Percentiles rank a stretch among this genome's conserved stretches.
Evolutionary conservation across 2,797 vertebrate genomes (phyloP).

Genomic region (Orestias chungarensis): DNA sequence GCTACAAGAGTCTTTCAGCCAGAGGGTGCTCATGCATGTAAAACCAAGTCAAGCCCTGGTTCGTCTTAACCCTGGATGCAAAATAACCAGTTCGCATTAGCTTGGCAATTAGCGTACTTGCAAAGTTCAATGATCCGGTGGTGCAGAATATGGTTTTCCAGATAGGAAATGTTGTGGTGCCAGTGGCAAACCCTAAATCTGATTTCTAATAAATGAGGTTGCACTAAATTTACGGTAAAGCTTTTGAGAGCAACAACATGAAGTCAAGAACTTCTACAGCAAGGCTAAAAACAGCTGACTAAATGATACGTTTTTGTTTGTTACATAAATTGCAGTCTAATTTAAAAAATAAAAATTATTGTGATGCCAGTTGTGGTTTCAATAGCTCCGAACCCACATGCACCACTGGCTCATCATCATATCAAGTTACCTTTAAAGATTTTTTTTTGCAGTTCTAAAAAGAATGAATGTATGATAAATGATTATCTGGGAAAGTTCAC

Average conservation of each 20-base stretch:
- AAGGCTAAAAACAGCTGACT: too few relatives aligned
- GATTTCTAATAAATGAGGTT: not conserved
- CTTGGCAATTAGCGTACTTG: slow-evolving; percentile 18
- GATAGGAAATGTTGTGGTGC: slow-evolving; percentile 7
- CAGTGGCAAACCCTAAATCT: not conserved
- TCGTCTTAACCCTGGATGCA: slow-evolving; percentile 17
- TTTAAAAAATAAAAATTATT: not conserved
- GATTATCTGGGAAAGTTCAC: not conserved
- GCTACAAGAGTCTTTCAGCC: slow-evolving; percentile 44
- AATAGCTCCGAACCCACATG: not conserved
- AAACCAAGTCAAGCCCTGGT: slow-evolving; percentile 36
- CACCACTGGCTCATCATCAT: not conserved
- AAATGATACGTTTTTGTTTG: not conserved
- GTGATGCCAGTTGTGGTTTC: not conserved
- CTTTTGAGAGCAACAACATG: not conserved
- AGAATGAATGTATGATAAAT: not conserved
- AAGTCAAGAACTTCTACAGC: not conserved
- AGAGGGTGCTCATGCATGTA: slow-evolving; percentile 41
- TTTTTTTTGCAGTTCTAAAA: not conserved
- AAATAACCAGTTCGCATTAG: slow-evolving; percentile 16
- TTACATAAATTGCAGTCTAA: not conserved
- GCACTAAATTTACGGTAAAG: not conserved
- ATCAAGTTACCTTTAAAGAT: not conserved
- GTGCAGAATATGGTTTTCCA: slow-evolving; percentile 9
- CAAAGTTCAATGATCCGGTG: slow-evolving; percentile 15